Percentiles rank a stretch among this genome's conserved stretches.
phyloP scores from a whole-genome alignment of 1,140 invertebrate genomes.

The Popillia japonica region DNA sequence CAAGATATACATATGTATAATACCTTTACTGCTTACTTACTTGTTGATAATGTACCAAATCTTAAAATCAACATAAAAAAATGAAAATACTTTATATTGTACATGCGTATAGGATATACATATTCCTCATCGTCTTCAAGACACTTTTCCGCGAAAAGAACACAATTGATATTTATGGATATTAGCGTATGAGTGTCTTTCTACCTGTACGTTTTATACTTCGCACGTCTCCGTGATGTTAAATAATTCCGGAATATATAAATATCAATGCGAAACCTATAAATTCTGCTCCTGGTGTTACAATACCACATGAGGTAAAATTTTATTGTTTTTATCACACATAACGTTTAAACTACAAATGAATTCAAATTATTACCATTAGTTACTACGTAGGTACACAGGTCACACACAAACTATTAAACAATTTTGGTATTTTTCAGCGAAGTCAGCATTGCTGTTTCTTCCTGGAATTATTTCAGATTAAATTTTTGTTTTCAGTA shows the following conservation, averaged over 20 bases:
- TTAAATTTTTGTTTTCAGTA: too few species aligned
- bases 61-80: neutral
- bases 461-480: too few species aligned
- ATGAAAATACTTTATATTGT: neutral
- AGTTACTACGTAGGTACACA: too few species aligned
- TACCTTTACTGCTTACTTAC: too few species aligned
- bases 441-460: too few species aligned
- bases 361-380: neutral
- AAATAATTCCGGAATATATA: slow-evolving; percentile 2
- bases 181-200: neutral
- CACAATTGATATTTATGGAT: slow-evolving; percentile 3
- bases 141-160: slow-evolving; percentile 1
- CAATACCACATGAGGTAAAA: neutral
- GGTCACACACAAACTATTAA: too few species aligned
- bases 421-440: too few species aligned
- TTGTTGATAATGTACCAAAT: neutral
- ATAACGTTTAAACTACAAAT: neutral
- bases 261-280: neutral
- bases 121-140: neutral
- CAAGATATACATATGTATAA: too few species aligned
- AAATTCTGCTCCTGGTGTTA: neutral
- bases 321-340: neutral
- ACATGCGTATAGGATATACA: neutral
- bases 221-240: neutral
- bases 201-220: neutral